Percentiles rank a stretch among this genome's conserved stretches.
phyloP scores from a whole-genome alignment of 2,888 invertebrate species.

The Rhabditoides inermis region DNA sequence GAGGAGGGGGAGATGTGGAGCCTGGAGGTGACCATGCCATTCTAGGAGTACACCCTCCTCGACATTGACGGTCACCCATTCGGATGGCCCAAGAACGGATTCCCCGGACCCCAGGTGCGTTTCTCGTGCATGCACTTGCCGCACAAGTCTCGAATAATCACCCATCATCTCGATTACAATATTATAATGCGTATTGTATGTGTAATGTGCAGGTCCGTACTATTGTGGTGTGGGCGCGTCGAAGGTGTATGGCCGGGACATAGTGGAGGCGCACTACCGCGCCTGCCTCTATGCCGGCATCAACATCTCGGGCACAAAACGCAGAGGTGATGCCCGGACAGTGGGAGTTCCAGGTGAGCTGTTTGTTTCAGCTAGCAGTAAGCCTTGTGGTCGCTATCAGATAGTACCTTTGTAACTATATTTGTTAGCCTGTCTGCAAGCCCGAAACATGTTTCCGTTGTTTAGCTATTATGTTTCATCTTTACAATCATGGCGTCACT shows the following conservation, averaged over 20 bases:
- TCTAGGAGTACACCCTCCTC: conserved; percentile 57
- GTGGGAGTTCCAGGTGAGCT: conserved; percentile 36
- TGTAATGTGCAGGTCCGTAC: conserved; percentile 66
- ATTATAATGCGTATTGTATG: background rate
- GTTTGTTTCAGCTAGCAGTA: too few relatives aligned
- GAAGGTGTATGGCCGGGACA: conserved; percentile 79
- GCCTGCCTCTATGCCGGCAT: conserved; percentile 89
- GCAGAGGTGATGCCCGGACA: conserved; percentile 66
- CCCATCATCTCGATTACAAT: background rate
- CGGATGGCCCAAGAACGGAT: conserved; percentile 53
- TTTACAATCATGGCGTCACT: too few relatives aligned
- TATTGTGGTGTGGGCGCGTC: conserved; percentile 83
- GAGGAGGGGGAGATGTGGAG: background rate
- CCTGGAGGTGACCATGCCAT: background rate
- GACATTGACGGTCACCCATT: conserved; percentile 54
- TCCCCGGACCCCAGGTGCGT: conserved; percentile 51
- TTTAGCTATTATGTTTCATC: too few relatives aligned
- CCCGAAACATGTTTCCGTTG: too few relatives aligned
- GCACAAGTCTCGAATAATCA: background rate
- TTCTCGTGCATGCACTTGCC: background rate
- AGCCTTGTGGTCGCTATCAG: too few relatives aligned
- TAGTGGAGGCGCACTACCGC: conserved; percentile 89
- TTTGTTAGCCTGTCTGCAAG: too few relatives aligned
- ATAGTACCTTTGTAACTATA: too few relatives aligned
- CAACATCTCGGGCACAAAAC: conserved; percentile 84